Evolutionary conservation across 2,888 invertebrate species (phyloP).

Genomic region (Hyalella azteca): DNA sequence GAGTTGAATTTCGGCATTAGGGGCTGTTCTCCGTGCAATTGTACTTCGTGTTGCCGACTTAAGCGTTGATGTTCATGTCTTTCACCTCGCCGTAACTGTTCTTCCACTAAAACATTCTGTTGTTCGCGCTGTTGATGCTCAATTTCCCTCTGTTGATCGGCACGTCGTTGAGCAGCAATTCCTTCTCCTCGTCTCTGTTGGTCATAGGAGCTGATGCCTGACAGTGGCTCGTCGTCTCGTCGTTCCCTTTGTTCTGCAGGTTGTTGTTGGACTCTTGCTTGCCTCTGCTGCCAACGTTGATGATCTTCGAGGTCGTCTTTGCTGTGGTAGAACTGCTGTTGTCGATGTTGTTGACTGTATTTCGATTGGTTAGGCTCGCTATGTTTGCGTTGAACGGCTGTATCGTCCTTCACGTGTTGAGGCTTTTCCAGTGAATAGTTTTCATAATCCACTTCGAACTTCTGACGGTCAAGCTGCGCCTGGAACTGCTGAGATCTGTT

Average conservation of each 20-base stretch:
- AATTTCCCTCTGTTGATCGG: neutral
- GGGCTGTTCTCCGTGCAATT: neutral
- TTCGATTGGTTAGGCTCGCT: conserved; percentile 43
- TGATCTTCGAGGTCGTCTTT: conserved; percentile 41
- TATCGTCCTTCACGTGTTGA: neutral
- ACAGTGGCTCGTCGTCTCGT: neutral
- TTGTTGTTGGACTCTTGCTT: conserved; percentile 15
- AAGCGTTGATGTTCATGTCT: neutral
- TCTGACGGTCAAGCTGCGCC: neutral
- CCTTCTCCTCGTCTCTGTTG: neutral
- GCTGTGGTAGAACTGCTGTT: conserved; percentile 37
- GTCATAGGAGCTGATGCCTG: neutral
- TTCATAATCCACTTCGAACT: neutral
- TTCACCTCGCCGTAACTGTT: neutral
- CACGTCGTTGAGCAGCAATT: neutral
- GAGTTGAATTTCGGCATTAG: neutral
- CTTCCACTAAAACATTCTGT: neutral
- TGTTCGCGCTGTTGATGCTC: neutral
- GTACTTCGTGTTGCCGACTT: neutral
- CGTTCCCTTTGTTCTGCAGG: neutral
- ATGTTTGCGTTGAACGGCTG: conserved; percentile 38
- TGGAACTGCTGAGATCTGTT: conserved; percentile 11
- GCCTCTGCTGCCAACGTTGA: conserved; percentile 44
- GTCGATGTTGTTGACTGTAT: conserved; percentile 42
- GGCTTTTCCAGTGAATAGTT: neutral